Evolutionary conservation across 2,888 invertebrate species (phyloP).

Genomic region (Pyrocoelia pectoralis): DNA sequence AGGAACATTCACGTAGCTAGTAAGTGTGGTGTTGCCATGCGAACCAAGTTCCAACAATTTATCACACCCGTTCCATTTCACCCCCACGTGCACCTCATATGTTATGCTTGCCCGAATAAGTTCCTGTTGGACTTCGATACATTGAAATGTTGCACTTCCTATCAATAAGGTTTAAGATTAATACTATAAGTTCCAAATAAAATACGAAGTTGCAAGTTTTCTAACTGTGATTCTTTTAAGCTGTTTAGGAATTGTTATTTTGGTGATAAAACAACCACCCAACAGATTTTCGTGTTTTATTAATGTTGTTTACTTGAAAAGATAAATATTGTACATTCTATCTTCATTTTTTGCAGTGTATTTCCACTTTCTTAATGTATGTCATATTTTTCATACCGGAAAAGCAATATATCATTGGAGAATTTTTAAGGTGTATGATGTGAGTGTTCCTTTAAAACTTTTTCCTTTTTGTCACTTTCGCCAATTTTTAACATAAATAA

Average conservation of each 20-base stretch:
- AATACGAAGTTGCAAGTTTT: not conserved
- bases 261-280: conserved; percentile 26
- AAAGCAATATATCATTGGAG: conserved; percentile 15
- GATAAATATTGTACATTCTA: conserved; percentile 33
- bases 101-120: conserved; percentile 45
- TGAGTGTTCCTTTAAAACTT: conserved; percentile 11
- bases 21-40: conserved; percentile 48
- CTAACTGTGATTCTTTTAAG: not conserved
- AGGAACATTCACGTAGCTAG: conserved; percentile 23
- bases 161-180: conserved; percentile 8
- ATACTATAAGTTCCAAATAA: conserved; percentile 1
- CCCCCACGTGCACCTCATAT: conserved; percentile 51
- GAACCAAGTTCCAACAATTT: conserved; percentile 51
- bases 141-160: conserved; percentile 24
- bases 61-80: conserved; percentile 52
- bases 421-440: conserved; percentile 15
- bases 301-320: conserved; percentile 36
- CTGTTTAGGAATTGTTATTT: conserved; percentile 13
- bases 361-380: conserved; percentile 35
- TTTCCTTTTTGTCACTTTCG: conserved; percentile 8
- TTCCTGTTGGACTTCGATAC: conserved; percentile 19
- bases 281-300: conserved; percentile 31
- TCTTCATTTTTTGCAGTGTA: conserved; percentile 33
- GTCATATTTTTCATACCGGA: conserved; percentile 25
- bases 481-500: conserved; percentile 1